Conservation (phyloP, 2,888 invertebrate genomes). For the Euphydryas editha region DNA sequence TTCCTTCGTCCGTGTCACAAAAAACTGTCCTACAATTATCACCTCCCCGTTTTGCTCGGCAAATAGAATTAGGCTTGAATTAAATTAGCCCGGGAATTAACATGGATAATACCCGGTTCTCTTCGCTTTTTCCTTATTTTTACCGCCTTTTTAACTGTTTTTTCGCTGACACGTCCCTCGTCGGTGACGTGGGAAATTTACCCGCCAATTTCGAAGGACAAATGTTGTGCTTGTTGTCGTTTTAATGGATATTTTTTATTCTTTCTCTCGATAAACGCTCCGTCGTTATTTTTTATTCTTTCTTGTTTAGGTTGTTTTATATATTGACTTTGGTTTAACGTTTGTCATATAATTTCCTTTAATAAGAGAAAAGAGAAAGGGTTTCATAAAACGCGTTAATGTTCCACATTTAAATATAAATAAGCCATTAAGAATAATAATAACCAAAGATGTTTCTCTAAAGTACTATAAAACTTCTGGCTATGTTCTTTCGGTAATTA, state of each 20-base stretch:
- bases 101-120: constrained; percentile 79
- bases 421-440: constrained; percentile 16
- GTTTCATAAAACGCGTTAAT: constrained; percentile 4
- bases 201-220: constrained; percentile 59
- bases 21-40: constrained; percentile 80
- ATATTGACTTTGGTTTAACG: background rate
- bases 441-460: constrained; percentile 35
- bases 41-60: constrained; percentile 78
- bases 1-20: constrained; percentile 59
- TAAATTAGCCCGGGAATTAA: constrained; percentile 82
- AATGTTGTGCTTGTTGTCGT: constrained; percentile 45
- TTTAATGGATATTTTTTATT: constrained; percentile 49
- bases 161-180: constrained; percentile 61
- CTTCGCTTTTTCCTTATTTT: constrained; percentile 72
- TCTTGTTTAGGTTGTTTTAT: constrained; percentile 14
- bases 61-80: constrained; percentile 83
- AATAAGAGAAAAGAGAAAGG: background rate
- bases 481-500: constrained; percentile 59
- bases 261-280: constrained; percentile 45
- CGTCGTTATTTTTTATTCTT: constrained; percentile 17
- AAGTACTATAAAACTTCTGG: constrained; percentile 58
- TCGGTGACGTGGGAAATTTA: constrained; percentile 55
- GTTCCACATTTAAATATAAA: background rate
- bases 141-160: constrained; percentile 62
- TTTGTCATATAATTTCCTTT: background rate